These are phyloP conservation scores for Pogonomyrmex californicus DNA, from an alignment of 1,140 invertebrate genomes.

Conservation along the genomic window DNA sequence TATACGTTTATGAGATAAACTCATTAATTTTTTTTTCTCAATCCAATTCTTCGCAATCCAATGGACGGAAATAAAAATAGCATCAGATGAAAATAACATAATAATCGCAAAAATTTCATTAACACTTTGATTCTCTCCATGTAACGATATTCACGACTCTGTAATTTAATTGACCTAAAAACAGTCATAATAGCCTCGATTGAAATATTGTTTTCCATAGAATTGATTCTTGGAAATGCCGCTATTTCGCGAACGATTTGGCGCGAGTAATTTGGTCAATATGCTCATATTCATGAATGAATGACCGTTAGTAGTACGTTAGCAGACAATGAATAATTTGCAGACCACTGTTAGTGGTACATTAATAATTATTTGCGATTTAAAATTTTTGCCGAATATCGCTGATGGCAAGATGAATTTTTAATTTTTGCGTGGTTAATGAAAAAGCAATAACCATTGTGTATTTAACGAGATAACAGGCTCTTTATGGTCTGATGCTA, in stretches of 20 bases:
- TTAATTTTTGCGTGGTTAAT: background rate
- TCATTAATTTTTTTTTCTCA: too few species aligned
- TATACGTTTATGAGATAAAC: background rate
- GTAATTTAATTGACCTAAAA: constrained; percentile 3
- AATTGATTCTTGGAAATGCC: background rate
- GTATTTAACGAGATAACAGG: background rate
- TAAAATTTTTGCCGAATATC: background rate
- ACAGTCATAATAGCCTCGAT: background rate
- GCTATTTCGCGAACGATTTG: background rate
- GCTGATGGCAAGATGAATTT: background rate
- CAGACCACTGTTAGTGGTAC: background rate
- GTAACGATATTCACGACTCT: background rate
- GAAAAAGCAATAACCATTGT: constrained; percentile 14
- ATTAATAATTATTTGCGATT: background rate
- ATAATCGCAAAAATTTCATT: background rate
- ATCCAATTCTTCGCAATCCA: background rate
- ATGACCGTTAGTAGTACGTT: background rate
- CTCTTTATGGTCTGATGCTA: background rate
- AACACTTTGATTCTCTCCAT: background rate
- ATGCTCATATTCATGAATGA: background rate
- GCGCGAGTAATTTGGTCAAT: background rate
- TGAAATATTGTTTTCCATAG: background rate
- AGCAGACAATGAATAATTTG: constrained; percentile 18
- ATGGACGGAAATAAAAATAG: background rate
- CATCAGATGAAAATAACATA: too few species aligned